phyloP scores from a whole-genome alignment of 2,888 invertebrate species.

The Phyto melanocephala region DNA sequence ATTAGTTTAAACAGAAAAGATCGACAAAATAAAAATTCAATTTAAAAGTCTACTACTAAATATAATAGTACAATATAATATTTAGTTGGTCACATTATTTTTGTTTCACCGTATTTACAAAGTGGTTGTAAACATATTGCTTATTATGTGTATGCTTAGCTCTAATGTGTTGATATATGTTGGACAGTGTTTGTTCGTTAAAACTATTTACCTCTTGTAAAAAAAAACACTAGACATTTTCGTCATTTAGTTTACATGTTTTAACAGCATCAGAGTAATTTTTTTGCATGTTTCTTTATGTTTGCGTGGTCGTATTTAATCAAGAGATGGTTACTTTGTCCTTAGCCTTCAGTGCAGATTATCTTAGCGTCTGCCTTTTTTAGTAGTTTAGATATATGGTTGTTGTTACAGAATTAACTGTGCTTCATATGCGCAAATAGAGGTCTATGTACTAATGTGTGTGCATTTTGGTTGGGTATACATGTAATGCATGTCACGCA shows the following conservation, averaged over 20 bases:
- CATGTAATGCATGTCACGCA: slow-evolving; percentile 58
- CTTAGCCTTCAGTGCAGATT: slow-evolving; percentile 21
- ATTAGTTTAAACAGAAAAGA: too few species aligned
- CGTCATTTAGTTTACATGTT: slow-evolving; percentile 34
- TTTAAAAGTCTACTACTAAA: too few species aligned
- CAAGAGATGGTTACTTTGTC: not conserved
- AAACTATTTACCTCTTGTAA: not conserved
- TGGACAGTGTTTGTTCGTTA: not conserved
- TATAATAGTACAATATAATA: too few species aligned
- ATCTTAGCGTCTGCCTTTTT: slow-evolving; percentile 1
- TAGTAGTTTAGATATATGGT: slow-evolving; percentile 19
- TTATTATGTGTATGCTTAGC: too few species aligned
- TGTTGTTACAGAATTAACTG: too few species aligned
- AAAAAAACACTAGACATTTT: slow-evolving; percentile 25
- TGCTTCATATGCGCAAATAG: too few species aligned
- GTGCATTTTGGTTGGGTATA: slow-evolving; percentile 30
- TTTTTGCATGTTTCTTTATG: not conserved
- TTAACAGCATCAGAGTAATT: slow-evolving; percentile 4
- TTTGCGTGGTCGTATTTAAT: not conserved
- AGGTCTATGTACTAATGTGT: not conserved
- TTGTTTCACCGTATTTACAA: too few species aligned
- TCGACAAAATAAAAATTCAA: too few species aligned
- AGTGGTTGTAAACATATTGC: too few species aligned
- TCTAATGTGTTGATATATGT: not conserved
- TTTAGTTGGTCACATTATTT: too few species aligned